phyloP scores from a whole-genome alignment of 2,113 vertebrate genomes.

The Pandion haliaetus region DNA sequence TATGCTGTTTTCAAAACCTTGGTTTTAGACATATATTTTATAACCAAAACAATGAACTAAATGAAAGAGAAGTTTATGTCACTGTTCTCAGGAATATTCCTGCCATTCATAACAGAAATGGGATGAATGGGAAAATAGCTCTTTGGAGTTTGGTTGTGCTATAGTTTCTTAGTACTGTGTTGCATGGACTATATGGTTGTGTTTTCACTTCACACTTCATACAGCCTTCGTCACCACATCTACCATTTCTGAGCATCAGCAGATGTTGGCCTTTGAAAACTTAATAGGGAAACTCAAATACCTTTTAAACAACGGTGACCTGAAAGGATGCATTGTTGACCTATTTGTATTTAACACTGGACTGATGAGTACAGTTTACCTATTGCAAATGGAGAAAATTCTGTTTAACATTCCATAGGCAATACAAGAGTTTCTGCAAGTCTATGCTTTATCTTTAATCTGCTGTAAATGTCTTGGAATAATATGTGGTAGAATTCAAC shows the following conservation, averaged over 20 bases:
- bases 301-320: slow-evolving; percentile 55
- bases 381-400: background rate
- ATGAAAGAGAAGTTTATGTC: background rate
- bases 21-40: background rate
- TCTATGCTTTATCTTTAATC: background rate
- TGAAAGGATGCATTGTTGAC: slow-evolving; percentile 76
- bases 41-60: background rate
- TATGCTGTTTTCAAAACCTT: slow-evolving; percentile 29
- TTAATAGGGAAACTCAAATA: slow-evolving; percentile 71
- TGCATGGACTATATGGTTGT: slow-evolving; percentile 74
- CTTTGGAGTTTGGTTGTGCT: slow-evolving; percentile 56
- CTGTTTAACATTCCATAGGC: background rate
- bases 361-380: slow-evolving; percentile 6
- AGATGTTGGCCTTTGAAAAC: slow-evolving; percentile 81
- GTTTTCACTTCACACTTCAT: slow-evolving; percentile 74
- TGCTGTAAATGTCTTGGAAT: background rate
- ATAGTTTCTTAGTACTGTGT: slow-evolving; percentile 55
- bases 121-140: slow-evolving; percentile 73
- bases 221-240: slow-evolving; percentile 67
- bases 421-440: background rate
- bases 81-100: background rate
- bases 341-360: slow-evolving; percentile 45
- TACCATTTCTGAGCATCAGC: slow-evolving; percentile 82
- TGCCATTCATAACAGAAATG: slow-evolving; percentile 69
- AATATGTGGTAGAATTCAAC: background rate